These are phyloP conservation scores for Erethizon dorsatum DNA, from an alignment of 2,797 vertebrate species.

Conservation along the genomic window DNA sequence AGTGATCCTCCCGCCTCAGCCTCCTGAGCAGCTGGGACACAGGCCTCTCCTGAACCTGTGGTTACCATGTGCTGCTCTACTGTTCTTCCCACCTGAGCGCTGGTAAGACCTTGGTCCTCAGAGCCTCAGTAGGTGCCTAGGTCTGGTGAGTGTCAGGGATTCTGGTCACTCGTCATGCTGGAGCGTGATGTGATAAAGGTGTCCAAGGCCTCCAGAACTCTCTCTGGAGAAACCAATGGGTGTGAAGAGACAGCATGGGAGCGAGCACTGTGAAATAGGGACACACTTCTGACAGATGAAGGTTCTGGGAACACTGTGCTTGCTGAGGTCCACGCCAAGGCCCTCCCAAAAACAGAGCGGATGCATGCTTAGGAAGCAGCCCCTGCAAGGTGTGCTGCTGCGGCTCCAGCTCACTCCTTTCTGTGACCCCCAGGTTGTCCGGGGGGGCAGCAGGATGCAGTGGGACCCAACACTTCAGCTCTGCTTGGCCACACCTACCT, in stretches of 20 bases:
- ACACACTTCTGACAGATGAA: neutral
- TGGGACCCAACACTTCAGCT: neutral
- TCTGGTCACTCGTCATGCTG: neutral
- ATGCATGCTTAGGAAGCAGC: neutral
- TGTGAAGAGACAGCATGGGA: neutral
- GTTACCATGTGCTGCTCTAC: neutral
- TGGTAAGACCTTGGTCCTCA: neutral
- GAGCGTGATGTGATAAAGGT: neutral
- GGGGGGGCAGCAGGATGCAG: neutral
- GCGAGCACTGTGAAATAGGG: neutral
- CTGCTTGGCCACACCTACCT: neutral
- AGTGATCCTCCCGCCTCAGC: neutral
- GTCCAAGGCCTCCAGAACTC: neutral
- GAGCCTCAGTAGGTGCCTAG: neutral
- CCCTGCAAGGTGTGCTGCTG: neutral
- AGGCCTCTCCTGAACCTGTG: neutral
- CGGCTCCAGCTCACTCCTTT: neutral
- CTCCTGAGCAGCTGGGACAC: neutral
- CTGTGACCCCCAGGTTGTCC: neutral
- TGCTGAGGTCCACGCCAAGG: neutral
- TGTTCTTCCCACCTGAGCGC: neutral
- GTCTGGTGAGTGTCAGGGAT: neutral
- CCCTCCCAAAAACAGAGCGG: neutral
- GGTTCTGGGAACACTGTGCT: neutral
- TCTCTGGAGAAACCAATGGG: neutral